Evolutionary conservation across 2,113 vertebrate species (phyloP), one percentile per base, ranked within the genome.

Genomic region (Petrocephalus microphthalmus): DNA sequence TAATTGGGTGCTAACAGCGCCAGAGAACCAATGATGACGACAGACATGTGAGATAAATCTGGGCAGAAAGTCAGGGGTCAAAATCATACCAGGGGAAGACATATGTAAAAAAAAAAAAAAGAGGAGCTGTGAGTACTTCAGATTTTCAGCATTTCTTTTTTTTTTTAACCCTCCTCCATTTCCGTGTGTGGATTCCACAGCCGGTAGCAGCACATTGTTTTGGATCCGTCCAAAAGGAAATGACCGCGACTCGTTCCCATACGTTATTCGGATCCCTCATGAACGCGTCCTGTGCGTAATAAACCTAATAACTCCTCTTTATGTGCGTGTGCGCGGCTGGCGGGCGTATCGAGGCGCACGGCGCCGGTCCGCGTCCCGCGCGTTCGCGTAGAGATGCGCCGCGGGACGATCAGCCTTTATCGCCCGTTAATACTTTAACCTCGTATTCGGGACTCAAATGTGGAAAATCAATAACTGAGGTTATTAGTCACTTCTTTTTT

Each of bases 1-100:
- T 94, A 94, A 95, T 93, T 93, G 92, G 92, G 88, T 93, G 90
- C 91, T 92, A 91, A 89, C 87, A 86, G 91, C 88, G 88, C 87
- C 89, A 78, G 67, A 88, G 91, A 92, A 92, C 89, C 90, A 57
- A 90, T 92, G 91, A 92, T 91, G 92, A 92, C 90, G 89, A 83
- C 90, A 91, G 91, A 91, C 91, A 91, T 87, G 85, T 83, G 60
- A 82, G 86, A 92, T 94, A 92, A 93, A 93, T 94, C 89, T 92
- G 89, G 86, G 84, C 88, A 64, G 56, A 89, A 91, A 88, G 92
- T 94, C 93, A 94, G 89, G 94, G 92, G 93, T 94, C 91, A 90
- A 74, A 89, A 89, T 87, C 88, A 89, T 92, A 92, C 91, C 93
- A 52, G 87, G 88, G 90, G 87, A 87, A 92, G 91, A 95, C 91